phyloP scores from a whole-genome alignment of 2,113 vertebrate species.

The Delphinus delphis region DNA sequence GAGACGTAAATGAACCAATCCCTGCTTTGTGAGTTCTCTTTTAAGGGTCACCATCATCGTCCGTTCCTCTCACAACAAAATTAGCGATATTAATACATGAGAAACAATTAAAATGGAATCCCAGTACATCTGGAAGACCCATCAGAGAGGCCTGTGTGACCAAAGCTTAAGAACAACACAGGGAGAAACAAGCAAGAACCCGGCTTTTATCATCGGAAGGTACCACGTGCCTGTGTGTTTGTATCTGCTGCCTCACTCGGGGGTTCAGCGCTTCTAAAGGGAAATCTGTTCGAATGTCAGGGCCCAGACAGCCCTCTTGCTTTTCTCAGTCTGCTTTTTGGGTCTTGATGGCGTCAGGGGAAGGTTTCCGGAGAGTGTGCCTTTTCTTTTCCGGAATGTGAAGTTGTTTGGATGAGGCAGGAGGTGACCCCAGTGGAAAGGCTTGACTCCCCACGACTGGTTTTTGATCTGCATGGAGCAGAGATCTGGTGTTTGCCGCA shows the following conservation, averaged over 20 bases:
- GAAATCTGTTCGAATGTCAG: not conserved
- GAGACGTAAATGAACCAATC: not conserved
- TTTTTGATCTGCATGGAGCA: conserved; percentile 69
- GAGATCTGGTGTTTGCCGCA: conserved; percentile 70
- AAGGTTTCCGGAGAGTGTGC: not conserved
- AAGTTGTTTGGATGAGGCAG: conserved; percentile 70
- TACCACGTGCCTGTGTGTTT: rapidly evolving
- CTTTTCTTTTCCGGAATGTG: conserved; percentile 71
- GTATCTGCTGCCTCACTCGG: not conserved
- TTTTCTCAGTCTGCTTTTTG: not conserved
- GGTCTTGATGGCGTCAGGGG: not conserved
- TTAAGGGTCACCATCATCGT: not conserved
- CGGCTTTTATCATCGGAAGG: not conserved
- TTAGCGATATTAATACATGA: not conserved
- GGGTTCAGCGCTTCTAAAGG: not conserved
- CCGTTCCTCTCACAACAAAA: not conserved
- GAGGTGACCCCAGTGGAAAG: conserved; percentile 73
- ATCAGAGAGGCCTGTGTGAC: not conserved
- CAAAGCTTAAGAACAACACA: not conserved
- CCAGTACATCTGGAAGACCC: not conserved
- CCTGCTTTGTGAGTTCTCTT: not conserved
- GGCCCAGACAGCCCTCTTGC: not conserved
- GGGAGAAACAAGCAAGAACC: not conserved
- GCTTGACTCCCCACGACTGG: not conserved
- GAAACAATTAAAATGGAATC: not conserved